Evolutionary conservation across 2,797 vertebrate species (phyloP).

Genomic region (Lemur catta): DNA sequence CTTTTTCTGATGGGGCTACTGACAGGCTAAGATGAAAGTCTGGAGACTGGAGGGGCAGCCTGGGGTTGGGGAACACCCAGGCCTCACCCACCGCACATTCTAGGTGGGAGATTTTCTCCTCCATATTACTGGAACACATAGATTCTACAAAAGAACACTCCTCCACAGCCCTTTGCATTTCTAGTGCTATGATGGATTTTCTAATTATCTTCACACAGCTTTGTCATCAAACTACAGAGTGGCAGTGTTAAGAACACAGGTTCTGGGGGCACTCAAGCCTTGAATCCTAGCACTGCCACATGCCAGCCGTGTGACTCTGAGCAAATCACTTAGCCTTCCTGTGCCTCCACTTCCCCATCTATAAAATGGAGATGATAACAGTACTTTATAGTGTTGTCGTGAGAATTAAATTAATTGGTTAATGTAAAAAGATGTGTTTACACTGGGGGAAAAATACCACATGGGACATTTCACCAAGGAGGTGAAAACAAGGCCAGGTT

Average conservation of each 20-base stretch:
- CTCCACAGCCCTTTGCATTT: neutral
- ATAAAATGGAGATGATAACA: constrained; percentile 18
- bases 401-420: neutral
- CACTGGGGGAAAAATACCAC: neutral
- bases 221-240: neutral
- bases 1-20: neutral
- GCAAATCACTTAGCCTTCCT: neutral
- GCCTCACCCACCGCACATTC: neutral
- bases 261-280: neutral
- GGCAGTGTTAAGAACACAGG: neutral
- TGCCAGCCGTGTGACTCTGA: neutral
- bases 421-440: constrained; percentile 21
- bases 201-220: constrained; percentile 29
- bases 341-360: neutral
- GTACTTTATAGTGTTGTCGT: neutral
- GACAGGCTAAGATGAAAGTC: neutral
- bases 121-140: neutral
- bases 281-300: neutral
- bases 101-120: neutral
- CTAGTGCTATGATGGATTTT: neutral
- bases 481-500: constrained; percentile 7
- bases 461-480: constrained; percentile 2
- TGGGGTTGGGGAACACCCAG: no score
- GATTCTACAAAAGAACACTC: neutral
- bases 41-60: neutral